Base-by-base conservation (phyloP, 2,797 vertebrate genomes). In the Pyrocephalus nanus region DNA sequence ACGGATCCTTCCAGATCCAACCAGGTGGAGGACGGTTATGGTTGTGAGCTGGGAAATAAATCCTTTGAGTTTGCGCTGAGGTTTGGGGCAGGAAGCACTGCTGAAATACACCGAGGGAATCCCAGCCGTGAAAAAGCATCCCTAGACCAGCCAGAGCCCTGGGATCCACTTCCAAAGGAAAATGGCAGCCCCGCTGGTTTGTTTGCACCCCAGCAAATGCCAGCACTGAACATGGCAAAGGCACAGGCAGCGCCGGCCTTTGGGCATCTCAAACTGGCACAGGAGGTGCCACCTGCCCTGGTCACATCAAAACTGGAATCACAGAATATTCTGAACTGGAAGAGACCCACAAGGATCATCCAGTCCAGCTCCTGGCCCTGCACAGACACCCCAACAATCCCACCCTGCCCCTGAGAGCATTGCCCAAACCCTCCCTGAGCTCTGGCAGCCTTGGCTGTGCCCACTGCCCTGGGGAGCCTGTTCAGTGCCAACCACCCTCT, bases 171-270 rank as follows among this genome's bases (percentile, higher is more conserved):
- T 9, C 64, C 88, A 32, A 30, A 67, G 58, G 71, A 8, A 32
- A 62, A 71, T 1, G 20, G 57, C 23, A 70, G 47, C 32, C 54
- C 55, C 0, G 0, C 3, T 0, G 21, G 32, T 34, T 23, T 21
- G 21, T 29, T 1, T 17, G 50, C 77, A 36, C 4, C 29, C 0
- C 0, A 30, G 14, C 19, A 32, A 64, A 40, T 1, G 1, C 13
- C 20, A 20, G 1, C 7, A 3, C 0, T 5, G 54, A 57, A 6
- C 20, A 2, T 0, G 1, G 32, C 51, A 23, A 45, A 34, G 6
- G 8, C 4, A 25, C 7, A 0, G 2, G 10, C 51, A 57, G 69
- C 38, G 8, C 38, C 0, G 0, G 6, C n/a, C 40, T 32, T 38
- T 47, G 22, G 29, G 21, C 47, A 62, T 0, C 82, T 16, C 12